These are phyloP conservation scores for Tenualosa ilisha DNA, from an alignment of 2,797 vertebrate species.

Conservation along the genomic window DNA sequence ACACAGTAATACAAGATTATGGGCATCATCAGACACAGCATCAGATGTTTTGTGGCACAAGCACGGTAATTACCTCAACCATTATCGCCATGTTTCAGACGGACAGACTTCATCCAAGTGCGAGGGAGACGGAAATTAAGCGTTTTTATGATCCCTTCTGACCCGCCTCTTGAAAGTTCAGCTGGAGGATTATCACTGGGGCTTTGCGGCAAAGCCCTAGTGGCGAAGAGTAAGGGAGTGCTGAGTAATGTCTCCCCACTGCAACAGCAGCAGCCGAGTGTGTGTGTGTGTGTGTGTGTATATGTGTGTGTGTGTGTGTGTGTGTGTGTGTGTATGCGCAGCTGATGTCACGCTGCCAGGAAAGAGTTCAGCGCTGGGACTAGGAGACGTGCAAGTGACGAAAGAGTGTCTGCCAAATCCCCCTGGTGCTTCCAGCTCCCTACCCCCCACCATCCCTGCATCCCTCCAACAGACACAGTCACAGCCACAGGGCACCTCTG, in stretches of 20 bases:
- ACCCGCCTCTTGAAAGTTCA: slow-evolving; percentile 16
- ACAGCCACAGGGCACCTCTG: slow-evolving; percentile 19
- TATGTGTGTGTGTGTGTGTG: neutral
- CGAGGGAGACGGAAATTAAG: neutral
- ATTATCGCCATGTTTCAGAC: neutral
- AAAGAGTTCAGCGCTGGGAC: slow-evolving; percentile 55
- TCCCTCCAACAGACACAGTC: slow-evolving; percentile 7
- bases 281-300: neutral
- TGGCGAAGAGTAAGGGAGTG: slow-evolving; percentile 60
- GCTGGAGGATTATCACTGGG: neutral
- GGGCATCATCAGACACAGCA: slow-evolving; percentile 10
- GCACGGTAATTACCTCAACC: neutral
- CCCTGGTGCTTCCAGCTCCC: slow-evolving; percentile 3
- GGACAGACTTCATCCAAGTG: slow-evolving; percentile 10
- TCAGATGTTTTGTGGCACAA: slow-evolving; percentile 9
- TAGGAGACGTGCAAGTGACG: neutral
- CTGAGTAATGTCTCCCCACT: slow-evolving; percentile 73
- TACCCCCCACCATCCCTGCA: neutral
- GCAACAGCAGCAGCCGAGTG: neutral
- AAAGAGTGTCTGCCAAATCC: neutral
- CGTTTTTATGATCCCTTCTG: slow-evolving; percentile 15
- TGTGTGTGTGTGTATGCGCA: neutral
- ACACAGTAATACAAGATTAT: slow-evolving; percentile 16
- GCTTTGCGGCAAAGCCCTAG: slow-evolving; percentile 1
- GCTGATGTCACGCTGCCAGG: slow-evolving; percentile 78